Evolutionary conservation across 2,888 invertebrate species (phyloP).

Genomic region (Cheilosia scutellata): DNA sequence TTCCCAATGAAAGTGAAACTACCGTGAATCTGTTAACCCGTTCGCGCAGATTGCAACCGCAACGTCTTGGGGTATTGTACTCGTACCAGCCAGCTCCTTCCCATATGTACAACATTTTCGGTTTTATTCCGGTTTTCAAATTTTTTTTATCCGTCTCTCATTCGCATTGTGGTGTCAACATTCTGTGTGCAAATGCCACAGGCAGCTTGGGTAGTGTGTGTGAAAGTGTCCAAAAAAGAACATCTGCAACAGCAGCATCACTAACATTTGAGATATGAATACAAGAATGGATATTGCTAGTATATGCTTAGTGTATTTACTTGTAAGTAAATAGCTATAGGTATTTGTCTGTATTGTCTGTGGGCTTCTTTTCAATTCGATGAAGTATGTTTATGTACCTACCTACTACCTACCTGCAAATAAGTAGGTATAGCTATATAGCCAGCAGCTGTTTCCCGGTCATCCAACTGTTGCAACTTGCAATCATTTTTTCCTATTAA

Average conservation of each 20-base stretch:
- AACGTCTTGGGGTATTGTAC: slow-evolving; percentile 24
- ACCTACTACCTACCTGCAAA: background rate
- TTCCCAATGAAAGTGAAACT: slow-evolving; percentile 70
- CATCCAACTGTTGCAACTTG: background rate
- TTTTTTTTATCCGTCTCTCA: slow-evolving; percentile 24
- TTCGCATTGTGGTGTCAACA: slow-evolving; percentile 56
- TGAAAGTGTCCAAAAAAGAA: slow-evolving; percentile 29
- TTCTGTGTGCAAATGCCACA: slow-evolving; percentile 70
- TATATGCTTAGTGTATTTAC: slow-evolving; percentile 30
- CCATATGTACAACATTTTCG: slow-evolving; percentile 44
- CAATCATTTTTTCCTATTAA: background rate
- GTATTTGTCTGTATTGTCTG: slow-evolving; percentile 42
- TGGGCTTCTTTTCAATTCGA: slow-evolving; percentile 52
- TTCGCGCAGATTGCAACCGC: slow-evolving; percentile 23
- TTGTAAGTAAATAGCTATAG: slow-evolving; percentile 56
- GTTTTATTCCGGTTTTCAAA: slow-evolving; percentile 63
- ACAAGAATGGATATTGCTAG: slow-evolving; percentile 56
- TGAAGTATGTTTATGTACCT: background rate
- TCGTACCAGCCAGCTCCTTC: slow-evolving; percentile 10
- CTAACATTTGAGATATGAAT: slow-evolving; percentile 33
- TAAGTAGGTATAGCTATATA: slow-evolving; percentile 13
- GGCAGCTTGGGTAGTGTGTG: slow-evolving; percentile 31
- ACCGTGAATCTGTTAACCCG: slow-evolving; percentile 29
- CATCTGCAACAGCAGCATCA: slow-evolving; percentile 57
- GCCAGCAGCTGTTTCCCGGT: slow-evolving; percentile 46